phyloP scores from a whole-genome alignment of 2,888 invertebrate species.

The Epinotia bilunana region DNA sequence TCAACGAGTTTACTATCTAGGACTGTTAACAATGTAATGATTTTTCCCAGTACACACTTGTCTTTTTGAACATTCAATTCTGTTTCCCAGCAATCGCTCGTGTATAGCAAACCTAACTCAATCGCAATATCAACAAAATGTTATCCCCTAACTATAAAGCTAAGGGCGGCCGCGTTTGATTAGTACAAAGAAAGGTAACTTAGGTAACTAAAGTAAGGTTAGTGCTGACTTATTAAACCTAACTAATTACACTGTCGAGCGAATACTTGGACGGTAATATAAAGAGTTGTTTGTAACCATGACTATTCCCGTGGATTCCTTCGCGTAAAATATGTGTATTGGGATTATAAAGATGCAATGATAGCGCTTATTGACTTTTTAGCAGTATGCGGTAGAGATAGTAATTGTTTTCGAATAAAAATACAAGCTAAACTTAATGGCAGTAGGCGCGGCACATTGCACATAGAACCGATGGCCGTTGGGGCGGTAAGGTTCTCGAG shows the following conservation, averaged over 20 bases:
- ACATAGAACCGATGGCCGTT: too few relatives aligned
- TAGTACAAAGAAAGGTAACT: conserved; percentile 28
- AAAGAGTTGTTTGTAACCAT: conserved; percentile 1
- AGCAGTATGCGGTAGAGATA: too few relatives aligned
- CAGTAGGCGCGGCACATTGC: too few relatives aligned
- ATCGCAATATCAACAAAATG: conserved; percentile 55
- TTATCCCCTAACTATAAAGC: conserved; percentile 14
- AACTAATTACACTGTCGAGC: conserved; percentile 28
- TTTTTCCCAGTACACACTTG: too few relatives aligned
- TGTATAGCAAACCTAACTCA: conserved; percentile 51
- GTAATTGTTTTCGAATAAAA: too few relatives aligned
- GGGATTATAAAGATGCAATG: too few relatives aligned
- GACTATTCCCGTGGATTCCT: conserved; percentile 1
- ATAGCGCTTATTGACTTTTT: neutral
- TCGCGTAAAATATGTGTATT: conserved; percentile 1
- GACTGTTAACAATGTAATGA: too few relatives aligned
- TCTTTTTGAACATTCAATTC: neutral
- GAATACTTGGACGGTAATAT: neutral
- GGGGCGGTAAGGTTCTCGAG: too few relatives aligned
- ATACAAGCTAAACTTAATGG: too few relatives aligned
- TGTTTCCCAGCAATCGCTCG: conserved; percentile 21
- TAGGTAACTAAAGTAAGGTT: conserved; percentile 3
- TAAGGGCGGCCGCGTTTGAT: conserved; percentile 35
- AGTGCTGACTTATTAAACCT: conserved; percentile 38
- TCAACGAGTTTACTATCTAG: too few relatives aligned